Evolutionary conservation across 37 sponge, comb jelly and placozoan genomes (phyloP), one percentile per base, ranked within the genome.

Genomic region (Chondrilla cf. caribensis): DNA sequence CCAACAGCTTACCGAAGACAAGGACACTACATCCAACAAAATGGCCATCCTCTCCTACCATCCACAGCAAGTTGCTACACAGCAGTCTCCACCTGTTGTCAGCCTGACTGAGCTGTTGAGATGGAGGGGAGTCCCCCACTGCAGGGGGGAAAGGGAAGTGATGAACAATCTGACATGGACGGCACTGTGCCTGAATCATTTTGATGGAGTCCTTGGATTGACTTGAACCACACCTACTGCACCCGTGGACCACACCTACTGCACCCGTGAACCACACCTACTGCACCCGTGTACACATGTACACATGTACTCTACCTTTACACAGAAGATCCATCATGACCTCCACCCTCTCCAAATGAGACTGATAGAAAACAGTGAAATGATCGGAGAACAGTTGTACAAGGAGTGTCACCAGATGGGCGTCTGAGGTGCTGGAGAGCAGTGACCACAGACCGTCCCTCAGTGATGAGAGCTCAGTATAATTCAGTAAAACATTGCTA

Each of bases 41-140:
- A 73, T 73, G 76, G 44, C 76, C 76, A 15, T 73, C 76, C n/a
- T 39, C 41, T 73, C 44, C 41, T 21, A 73, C 18, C 44, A 4
- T n/a, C 76, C 76, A 73, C 76, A 73, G 24, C 24, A 73, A 4
- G 41, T 37, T 39, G 24, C 15, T 24, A 4, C 41, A 24, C 25
- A 73, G 25, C 22, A 3, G 15, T 25, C 24, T 24, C 76, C 76
- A 73, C 22, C 64, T 62, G 29, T 62, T 28, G 15, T n/a, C 15
- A 47, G 51, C 6, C 51, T 47, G 51, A 11, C 9, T 14, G 51
- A 14, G 9, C 51, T 47, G 9, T 14, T 11, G 9, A 47, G 51
- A 11, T 14, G 51, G 11, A 14, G 51, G 51, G 9, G 11, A 47
- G 6, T 47, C 51, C 51, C 11, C 51, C 51, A 47, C 51, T 47